A percentile compares a stretch with the other conserved stretches of the same genome.
phyloP scores from a whole-genome alignment of 2,797 vertebrate species.

The Selene dorsalis region DNA sequence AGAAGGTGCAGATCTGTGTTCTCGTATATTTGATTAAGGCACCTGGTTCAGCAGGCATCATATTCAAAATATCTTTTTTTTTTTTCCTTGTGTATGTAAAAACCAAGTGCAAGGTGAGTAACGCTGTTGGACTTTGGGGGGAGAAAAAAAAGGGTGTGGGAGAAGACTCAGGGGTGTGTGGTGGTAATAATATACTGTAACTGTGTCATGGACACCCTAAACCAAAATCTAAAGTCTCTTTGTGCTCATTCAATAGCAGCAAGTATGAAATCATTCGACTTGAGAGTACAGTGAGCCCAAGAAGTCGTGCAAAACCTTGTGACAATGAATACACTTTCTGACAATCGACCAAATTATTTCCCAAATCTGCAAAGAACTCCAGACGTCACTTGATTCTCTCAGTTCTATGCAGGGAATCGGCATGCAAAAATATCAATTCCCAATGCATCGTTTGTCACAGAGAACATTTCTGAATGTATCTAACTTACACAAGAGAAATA shows the following conservation, averaged over 20 bases:
- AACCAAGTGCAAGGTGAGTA: slow-evolving; percentile 81
- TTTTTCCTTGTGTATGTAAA: slow-evolving; percentile 63
- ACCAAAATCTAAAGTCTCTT: slow-evolving; percentile 68
- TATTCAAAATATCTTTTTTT: slow-evolving; percentile 78
- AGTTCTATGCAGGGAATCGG: slow-evolving; percentile 50
- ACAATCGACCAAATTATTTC: slow-evolving; percentile 41
- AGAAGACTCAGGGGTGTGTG: slow-evolving; percentile 19
- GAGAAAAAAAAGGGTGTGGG: neutral
- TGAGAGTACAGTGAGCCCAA: slow-evolving; percentile 66
- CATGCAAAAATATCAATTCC: slow-evolving; percentile 73
- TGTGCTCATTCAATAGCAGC: slow-evolving; percentile 83
- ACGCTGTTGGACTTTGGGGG: slow-evolving; percentile 67
- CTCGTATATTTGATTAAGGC: slow-evolving; percentile 85
- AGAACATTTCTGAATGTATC: slow-evolving; percentile 44
- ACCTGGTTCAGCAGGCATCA: slow-evolving; percentile 88
- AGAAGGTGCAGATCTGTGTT: slow-evolving; percentile 80
- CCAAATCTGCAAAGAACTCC: slow-evolving; percentile 41
- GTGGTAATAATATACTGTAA: slow-evolving; percentile 47
- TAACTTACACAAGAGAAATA: slow-evolving; percentile 47
- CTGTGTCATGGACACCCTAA: slow-evolving; percentile 59
- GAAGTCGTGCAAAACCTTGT: slow-evolving; percentile 63
- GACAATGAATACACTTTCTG: slow-evolving; percentile 40
- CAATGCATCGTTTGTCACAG: slow-evolving; percentile 49
- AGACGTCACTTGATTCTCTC: slow-evolving; percentile 59
- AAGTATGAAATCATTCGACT: slow-evolving; percentile 71